Evolutionary conservation across 2,888 invertebrate species (phyloP).

Genomic region (Acleris sparsana): DNA sequence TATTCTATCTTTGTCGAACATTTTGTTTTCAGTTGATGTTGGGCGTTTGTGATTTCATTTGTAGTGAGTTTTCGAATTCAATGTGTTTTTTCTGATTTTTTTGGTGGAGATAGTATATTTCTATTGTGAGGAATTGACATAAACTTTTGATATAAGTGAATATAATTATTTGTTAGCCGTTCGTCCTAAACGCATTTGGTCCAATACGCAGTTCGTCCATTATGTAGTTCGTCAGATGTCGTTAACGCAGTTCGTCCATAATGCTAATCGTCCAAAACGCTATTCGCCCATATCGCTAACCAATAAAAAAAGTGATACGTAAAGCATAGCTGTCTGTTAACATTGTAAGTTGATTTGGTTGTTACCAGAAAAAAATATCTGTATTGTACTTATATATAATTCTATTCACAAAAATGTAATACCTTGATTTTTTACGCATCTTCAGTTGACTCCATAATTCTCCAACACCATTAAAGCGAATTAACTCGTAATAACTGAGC

Average conservation of each 20-base stretch:
- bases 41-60: constrained; percentile 52
- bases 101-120: neutral
- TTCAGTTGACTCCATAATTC: neutral
- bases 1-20: constrained; percentile 75
- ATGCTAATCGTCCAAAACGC: too few relatives aligned
- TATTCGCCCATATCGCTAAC: too few relatives aligned
- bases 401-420: neutral
- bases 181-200: too few relatives aligned
- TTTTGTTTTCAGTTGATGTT: constrained; percentile 59
- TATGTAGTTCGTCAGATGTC: too few relatives aligned
- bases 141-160: neutral
- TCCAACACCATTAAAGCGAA: constrained; percentile 11
- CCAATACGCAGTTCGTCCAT: too few relatives aligned
- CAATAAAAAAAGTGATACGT: too few relatives aligned
- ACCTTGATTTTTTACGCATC: neutral
- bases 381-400: neutral
- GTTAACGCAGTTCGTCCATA: too few relatives aligned
- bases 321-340: too few relatives aligned
- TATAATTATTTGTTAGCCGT: too few relatives aligned
- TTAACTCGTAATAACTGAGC: constrained; percentile 33
- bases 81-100: neutral
- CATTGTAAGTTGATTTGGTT: too few relatives aligned
- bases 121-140: neutral
- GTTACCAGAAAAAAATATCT: neutral
- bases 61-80: constrained; percentile 20